Evolutionary conservation across 2,113 vertebrate genomes (phyloP), one percentile per base, ranked within the genome.

Genomic region (Ceratotherium simum): DNA sequence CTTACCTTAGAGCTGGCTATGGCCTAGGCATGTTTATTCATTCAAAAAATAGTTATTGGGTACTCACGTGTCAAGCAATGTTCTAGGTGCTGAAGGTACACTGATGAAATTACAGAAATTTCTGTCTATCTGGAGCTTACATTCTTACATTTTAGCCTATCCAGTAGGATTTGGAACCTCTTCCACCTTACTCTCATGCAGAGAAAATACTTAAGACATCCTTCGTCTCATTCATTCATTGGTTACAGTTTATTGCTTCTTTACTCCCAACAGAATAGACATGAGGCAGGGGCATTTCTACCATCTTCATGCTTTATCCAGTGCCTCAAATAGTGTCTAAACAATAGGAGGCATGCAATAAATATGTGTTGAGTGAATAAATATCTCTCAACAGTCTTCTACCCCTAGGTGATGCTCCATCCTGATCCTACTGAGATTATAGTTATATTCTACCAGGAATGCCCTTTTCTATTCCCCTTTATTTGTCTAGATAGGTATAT

Each of bases 11-110:
- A 48, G 29, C 8, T 94, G 33, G 14, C 12, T 94, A 3, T 88
- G 48, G 23, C 27, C 23, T 82, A 79, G 8, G 18, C 67, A 58
- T 80, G 2, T 73, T 75, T 58, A 90, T 84, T 67, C 56, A 83
- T 60, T 96, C 25, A 60, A 54, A 79, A 84, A 92, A 89, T 54
- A 65, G 12, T 58, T 78, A 60, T 25, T 62, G 54, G 31, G 10
- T 54, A 33, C 23, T 51, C 17, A 29, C 12, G 11, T 84, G 23
- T 17, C 54, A 78, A 58, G 29, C 25, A 7, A 21, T 84, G 2
- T 48, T 21, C 29, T 85, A 67, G 39, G 31, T 60, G n/a, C 21
- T 86, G 20, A 91, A 62, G 39, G 5, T 5, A 85, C 29, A 29
- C 2, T 13, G 27, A 73, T 81, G 9, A 62, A 91, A 60, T 90